Evolutionary conservation across 2,113 vertebrate species (phyloP).

Genomic region (Archilochus colubris): DNA sequence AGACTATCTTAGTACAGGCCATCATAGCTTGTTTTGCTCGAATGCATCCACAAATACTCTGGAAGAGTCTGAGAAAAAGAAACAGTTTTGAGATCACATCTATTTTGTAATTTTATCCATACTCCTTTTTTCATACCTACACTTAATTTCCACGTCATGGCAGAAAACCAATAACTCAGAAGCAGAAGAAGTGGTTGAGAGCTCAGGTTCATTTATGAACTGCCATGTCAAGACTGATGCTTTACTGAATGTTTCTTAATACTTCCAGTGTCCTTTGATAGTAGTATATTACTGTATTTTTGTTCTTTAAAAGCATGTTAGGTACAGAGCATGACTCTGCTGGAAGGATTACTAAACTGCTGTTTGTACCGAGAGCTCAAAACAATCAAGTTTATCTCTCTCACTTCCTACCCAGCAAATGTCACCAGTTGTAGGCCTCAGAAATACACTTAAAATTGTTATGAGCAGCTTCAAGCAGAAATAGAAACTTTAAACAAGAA

Average conservation of each 20-base stretch:
- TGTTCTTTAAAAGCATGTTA: not conserved
- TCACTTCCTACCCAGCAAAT: not conserved
- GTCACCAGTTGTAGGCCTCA: not conserved
- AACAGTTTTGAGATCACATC: not conserved
- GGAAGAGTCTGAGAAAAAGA: not conserved
- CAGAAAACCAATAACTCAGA: not conserved
- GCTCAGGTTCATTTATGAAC: not conserved
- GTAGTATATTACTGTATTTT: not conserved
- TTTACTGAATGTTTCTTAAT: not conserved
- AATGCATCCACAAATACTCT: not conserved
- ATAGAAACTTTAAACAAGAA: not conserved
- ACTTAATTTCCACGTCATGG: not conserved
- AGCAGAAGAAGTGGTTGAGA: not conserved
- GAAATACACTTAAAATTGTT: not conserved
- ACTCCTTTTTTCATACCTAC: not conserved
- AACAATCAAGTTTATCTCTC: not conserved
- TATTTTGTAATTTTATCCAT: not conserved
- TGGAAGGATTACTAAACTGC: not conserved
- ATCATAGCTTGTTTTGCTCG: not conserved
- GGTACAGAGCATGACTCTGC: not conserved
- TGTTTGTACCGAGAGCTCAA: not conserved
- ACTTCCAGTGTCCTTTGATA: not conserved
- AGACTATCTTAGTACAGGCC: not conserved
- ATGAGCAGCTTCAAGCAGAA: not conserved
- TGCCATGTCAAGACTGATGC: accelerated